Conservation (phyloP, 2,113 vertebrate species). For the Neoarius graeffei region DNA sequence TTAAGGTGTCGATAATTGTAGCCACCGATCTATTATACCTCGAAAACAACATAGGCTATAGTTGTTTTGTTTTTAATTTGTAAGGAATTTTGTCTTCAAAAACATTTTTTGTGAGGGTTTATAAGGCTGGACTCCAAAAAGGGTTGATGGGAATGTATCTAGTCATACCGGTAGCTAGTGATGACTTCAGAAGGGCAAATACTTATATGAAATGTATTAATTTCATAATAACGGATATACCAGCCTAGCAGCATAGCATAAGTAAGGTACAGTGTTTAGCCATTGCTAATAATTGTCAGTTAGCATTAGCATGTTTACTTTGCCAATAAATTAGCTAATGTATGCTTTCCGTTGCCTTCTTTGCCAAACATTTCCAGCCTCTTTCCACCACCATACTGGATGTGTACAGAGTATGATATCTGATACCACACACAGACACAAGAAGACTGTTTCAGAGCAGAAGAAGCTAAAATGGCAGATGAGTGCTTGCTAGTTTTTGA, state of each 20-base stretch:
- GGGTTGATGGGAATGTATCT: no score
- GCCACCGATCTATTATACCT: no score
- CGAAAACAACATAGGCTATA: no score
- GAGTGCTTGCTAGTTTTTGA: neutral
- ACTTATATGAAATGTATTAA: neutral
- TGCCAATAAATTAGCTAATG: neutral
- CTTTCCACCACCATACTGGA: neutral
- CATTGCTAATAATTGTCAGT: neutral
- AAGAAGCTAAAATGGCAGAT: neutral
- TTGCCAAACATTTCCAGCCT: neutral
- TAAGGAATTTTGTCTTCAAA: no score
- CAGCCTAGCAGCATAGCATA: neutral
- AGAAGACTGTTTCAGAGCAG: neutral
- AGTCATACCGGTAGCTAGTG: neutral
- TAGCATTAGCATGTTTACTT: neutral
- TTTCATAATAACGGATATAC: neutral
- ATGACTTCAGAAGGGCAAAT: neutral
- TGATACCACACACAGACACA: neutral
- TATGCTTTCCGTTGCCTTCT: neutral
- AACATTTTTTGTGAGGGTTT: no score
- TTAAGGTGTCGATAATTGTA: no score
- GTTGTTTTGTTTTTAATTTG: no score
- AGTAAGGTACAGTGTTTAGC: neutral
- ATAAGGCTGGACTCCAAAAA: no score
- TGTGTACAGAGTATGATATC: neutral